These are phyloP conservation scores for Eristalinus sepulchralis DNA, from an alignment of 2,888 invertebrate genomes.

Conservation along the genomic window DNA sequence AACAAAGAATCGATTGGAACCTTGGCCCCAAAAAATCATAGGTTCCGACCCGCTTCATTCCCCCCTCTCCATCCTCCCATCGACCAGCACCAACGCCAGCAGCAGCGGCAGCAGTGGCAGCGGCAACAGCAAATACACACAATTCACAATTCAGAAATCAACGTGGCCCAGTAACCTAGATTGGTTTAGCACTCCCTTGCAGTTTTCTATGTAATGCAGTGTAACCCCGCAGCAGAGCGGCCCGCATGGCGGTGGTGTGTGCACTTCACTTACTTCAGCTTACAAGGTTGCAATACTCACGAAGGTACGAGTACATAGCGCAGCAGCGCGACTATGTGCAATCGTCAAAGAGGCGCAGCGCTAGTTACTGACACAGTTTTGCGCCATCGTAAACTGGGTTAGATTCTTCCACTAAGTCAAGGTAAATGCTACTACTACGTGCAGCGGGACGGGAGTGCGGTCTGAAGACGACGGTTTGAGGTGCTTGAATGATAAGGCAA, in stretches of 20 bases:
- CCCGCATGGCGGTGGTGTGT: not conserved
- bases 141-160: conserved; percentile 61
- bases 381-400: conserved; percentile 44
- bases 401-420: conserved; percentile 62
- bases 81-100: too few species aligned
- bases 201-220: conserved; percentile 22
- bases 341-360: conserved; percentile 2
- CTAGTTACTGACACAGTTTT: conserved; percentile 63
- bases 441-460: not conserved
- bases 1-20: conserved; percentile 62
- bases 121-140: conserved; percentile 15
- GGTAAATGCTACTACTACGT: conserved; percentile 42
- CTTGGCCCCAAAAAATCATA: conserved; percentile 58
- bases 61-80: conserved; percentile 6
- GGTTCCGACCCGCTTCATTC: not conserved
- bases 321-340: conserved; percentile 12
- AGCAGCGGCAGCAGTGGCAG: not conserved
- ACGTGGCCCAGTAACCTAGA: conserved; percentile 66
- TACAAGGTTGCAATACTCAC: conserved; percentile 62
- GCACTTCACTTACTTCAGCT: conserved; percentile 50
- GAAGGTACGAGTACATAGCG: not conserved
- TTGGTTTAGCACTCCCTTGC: conserved; percentile 56
- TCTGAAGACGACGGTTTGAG: not conserved
- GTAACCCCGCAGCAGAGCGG: not conserved
- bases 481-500: not conserved